These are phyloP conservation scores for Campoplex nolae DNA, from an alignment of 2,888 invertebrate genomes.

Conservation along the genomic window DNA sequence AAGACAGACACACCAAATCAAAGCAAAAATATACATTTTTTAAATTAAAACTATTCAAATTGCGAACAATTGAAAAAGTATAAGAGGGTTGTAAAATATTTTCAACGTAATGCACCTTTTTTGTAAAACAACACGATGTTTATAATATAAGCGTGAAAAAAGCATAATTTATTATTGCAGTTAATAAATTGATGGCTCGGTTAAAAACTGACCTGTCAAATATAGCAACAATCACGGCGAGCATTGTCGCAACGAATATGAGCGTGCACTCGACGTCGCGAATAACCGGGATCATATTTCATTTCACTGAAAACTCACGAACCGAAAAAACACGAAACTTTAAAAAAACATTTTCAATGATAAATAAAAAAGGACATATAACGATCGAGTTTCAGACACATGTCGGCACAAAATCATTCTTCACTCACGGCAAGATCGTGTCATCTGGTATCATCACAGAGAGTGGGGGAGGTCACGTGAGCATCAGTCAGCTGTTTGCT, in stretches of 20 bases:
- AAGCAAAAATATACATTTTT: neutral
- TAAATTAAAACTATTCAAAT: neutral
- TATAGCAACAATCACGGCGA: slow-evolving; percentile 61
- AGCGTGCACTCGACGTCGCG: slow-evolving; percentile 56
- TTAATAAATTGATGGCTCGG: neutral
- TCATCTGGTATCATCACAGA: neutral
- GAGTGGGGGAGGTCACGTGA: slow-evolving; percentile 32
- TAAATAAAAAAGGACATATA: neutral
- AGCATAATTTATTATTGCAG: neutral
- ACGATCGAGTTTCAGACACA: slow-evolving; percentile 6
- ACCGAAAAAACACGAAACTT: neutral
- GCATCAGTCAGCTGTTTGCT: slow-evolving; percentile 35
- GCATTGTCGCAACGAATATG: slow-evolving; percentile 46
- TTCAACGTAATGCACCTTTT: neutral
- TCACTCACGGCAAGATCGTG: neutral
- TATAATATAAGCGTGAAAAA: neutral
- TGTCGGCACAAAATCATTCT: neutral
- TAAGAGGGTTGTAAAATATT: neutral
- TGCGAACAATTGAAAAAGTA: neutral
- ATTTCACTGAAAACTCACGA: neutral
- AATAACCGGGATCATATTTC: slow-evolving; percentile 54
- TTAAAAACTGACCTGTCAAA: slow-evolving; percentile 67
- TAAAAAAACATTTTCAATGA: neutral
- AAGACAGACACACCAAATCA: no score
- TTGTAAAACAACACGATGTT: neutral